Evolutionary conservation across 2,888 invertebrate species (phyloP).

Genomic region (Drosophila vallismaia): DNA sequence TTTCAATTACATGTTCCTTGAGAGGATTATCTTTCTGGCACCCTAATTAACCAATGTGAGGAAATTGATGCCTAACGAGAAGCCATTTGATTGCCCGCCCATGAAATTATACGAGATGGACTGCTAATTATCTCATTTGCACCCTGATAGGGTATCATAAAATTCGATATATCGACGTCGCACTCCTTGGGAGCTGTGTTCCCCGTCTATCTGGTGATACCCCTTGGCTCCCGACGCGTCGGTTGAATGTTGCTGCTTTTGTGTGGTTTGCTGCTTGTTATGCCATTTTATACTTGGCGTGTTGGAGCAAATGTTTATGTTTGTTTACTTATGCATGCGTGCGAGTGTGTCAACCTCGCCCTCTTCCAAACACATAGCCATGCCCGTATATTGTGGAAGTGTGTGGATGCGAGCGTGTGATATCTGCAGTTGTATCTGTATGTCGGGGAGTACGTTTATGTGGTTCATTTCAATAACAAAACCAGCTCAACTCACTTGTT

Average conservation of each 20-base stretch:
- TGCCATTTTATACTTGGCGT: slow-evolving; percentile 75
- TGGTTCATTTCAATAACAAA: slow-evolving; percentile 77
- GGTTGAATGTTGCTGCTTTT: slow-evolving; percentile 55
- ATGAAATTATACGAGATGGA: neutral
- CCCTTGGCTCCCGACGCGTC: slow-evolving; percentile 11
- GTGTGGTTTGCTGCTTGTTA: slow-evolving; percentile 72
- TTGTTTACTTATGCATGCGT: slow-evolving; percentile 80
- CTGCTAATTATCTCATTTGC: slow-evolving; percentile 23
- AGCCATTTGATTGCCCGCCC: neutral
- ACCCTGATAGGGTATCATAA: slow-evolving; percentile 32
- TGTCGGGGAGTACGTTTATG: slow-evolving; percentile 10
- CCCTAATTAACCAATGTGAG: neutral
- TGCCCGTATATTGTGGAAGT: slow-evolving; percentile 15
- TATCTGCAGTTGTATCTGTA: slow-evolving; percentile 46
- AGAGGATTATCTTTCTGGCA: neutral
- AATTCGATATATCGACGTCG: slow-evolving; percentile 31
- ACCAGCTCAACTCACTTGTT: slow-evolving; percentile 75
- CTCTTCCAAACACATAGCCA: neutral
- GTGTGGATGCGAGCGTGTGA: slow-evolving; percentile 20
- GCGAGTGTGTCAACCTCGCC: slow-evolving; percentile 62
- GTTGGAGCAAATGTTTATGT: slow-evolving; percentile 78
- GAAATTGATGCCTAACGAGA: neutral
- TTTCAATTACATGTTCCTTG: neutral
- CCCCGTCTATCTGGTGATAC: slow-evolving; percentile 1
- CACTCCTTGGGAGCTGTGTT: slow-evolving; percentile 5